Conservation (phyloP, 2,113 vertebrate genomes). For the Paratilapia polleni region DNA sequence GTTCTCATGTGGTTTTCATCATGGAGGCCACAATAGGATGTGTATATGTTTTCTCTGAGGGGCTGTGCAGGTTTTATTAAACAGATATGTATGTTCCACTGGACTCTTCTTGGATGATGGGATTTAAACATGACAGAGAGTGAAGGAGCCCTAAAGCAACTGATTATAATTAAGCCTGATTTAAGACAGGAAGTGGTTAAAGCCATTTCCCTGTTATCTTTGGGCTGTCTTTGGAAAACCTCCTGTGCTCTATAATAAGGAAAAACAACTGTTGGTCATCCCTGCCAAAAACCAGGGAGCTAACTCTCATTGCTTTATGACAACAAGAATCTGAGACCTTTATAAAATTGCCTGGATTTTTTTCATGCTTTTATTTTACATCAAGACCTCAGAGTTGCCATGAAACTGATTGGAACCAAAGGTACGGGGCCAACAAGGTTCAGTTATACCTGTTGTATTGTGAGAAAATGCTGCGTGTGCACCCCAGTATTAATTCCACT, state of each 20-base stretch:
- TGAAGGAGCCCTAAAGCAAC: slow-evolving; percentile 12
- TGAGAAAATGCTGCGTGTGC: slow-evolving; percentile 43
- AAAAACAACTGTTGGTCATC: slow-evolving; percentile 40
- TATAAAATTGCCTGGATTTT: slow-evolving; percentile 56
- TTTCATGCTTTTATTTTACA: slow-evolving; percentile 45
- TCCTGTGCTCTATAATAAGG: slow-evolving; percentile 16
- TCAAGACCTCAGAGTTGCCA: slow-evolving; percentile 38
- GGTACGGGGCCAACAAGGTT: slow-evolving; percentile 43
- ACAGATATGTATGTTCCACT: slow-evolving; percentile 45
- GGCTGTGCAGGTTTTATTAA: slow-evolving; percentile 37
- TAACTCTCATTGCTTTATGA: slow-evolving; percentile 47
- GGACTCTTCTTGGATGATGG: slow-evolving; percentile 38
- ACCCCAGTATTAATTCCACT: slow-evolving; percentile 39
- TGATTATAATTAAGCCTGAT: slow-evolving; percentile 15
- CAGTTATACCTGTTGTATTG: slow-evolving; percentile 32
- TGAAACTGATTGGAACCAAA: slow-evolving; percentile 68
- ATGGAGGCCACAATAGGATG: slow-evolving; percentile 45
- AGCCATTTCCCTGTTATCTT: slow-evolving; percentile 7
- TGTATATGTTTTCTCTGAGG: slow-evolving; percentile 46
- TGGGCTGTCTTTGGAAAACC: slow-evolving; percentile 28
- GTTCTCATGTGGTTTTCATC: slow-evolving; percentile 47
- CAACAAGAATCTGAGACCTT: slow-evolving; percentile 55
- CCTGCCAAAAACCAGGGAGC: slow-evolving; percentile 3
- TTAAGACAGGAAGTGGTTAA: slow-evolving; percentile 10
- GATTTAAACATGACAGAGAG: slow-evolving; percentile 26